Conservation (phyloP, 2,888 invertebrate species). For the Cremastinae sp. region DNA sequence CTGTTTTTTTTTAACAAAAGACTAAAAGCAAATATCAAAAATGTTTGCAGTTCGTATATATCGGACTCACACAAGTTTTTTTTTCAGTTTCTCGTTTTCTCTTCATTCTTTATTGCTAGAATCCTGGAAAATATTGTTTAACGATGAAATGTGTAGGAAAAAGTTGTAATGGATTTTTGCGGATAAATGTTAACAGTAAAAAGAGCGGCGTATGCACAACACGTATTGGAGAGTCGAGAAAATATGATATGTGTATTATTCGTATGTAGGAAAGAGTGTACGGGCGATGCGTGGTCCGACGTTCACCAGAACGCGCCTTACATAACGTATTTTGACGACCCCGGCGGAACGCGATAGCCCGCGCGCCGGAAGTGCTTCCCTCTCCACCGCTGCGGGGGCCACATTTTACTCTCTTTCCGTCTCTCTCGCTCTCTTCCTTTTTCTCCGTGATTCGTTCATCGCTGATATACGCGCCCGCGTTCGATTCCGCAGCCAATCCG, state of each 20-base stretch:
- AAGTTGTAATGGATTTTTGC: too few relatives aligned
- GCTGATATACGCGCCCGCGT: conserved; percentile 33
- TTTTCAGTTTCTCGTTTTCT: too few relatives aligned
- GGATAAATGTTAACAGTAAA: too few relatives aligned
- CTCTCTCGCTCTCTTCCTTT: conserved; percentile 23
- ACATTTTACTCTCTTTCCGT: conserved; percentile 17
- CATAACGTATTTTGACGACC: conserved; percentile 73
- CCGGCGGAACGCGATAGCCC: conserved; percentile 68
- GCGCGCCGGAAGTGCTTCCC: conserved; percentile 69
- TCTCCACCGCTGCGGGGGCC: conserved; percentile 51
- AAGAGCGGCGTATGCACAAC: too few relatives aligned
- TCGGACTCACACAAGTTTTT: too few relatives aligned
- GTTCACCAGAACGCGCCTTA: conserved; percentile 64
- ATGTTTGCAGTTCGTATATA: too few relatives aligned
- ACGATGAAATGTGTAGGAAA: too few relatives aligned
- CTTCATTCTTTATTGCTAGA: too few relatives aligned
- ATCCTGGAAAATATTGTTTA: too few relatives aligned
- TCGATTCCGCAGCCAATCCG: conserved; percentile 21
- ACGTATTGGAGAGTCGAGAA: conserved; percentile 39
- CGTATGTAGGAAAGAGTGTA: conserved; percentile 27
- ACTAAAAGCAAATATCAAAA: too few relatives aligned
- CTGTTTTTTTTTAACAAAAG: too few relatives aligned
- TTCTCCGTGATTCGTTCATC: conserved; percentile 46
- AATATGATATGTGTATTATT: conserved; percentile 15
- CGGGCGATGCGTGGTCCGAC: conserved; percentile 44